Base-by-base conservation (phyloP, 2,113 vertebrate species). In the Scalopus aquaticus region DNA sequence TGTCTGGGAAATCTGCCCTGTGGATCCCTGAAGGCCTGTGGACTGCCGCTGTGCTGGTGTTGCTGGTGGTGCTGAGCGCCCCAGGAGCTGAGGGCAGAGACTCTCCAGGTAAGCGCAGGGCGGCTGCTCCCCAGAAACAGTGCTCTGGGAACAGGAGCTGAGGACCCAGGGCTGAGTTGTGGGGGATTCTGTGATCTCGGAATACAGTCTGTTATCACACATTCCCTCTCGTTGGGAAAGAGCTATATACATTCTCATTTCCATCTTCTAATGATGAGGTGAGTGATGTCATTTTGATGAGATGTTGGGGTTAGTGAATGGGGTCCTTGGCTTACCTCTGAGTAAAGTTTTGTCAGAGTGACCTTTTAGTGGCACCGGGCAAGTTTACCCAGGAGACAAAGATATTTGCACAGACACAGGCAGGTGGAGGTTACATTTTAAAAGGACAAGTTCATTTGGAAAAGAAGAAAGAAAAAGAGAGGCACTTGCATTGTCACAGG, bases 191-290 rank as follows among this genome's bases (percentile, higher is more conserved):
- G 0, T 28, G 10, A 12, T 10, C 32, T 72, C 3, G 0, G 16
- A 37, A 51, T 8, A 35, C 0, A 37, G 28, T n/a, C 42, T 85
- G 44, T 44, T 2, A 65, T 16, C 4, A 13, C 4, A 22, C 28
- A 0, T 35, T 37, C 49, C 6, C 1, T 85, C 17, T 39, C 12
- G 2, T 44, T 0, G 13, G 46, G 46, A 42, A 37, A 26, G 5
- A 15, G 0, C 28, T 0, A 1, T 49, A 3, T 20, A 15, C 46
- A 51, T 20, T 49, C 30, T 51, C 26, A n/a, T 65, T 32, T 78
- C 49, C 11, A 10, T 32, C 2, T 69, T 49, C 49, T 39, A 16
- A 12, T 10, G 28, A 2, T 6, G 10, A 77, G 26, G n/a, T 67
- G 32, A 67, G 64, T n/a, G n/a, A n/a, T n/a, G n/a, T n/a, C n/a